phyloP scores from a whole-genome alignment of 1,140 invertebrate species.

The Philaenus spumarius region DNA sequence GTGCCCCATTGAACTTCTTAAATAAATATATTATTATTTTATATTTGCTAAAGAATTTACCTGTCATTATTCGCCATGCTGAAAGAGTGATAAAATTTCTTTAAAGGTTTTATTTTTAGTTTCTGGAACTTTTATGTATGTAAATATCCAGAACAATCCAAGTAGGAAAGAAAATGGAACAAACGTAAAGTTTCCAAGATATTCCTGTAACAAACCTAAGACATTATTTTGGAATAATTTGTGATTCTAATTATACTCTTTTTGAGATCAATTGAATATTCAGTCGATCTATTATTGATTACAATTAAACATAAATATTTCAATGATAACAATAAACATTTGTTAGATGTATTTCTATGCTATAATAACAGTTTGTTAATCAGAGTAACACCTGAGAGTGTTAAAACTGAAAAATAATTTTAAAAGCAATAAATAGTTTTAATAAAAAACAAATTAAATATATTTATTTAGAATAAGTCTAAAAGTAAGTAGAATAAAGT shows the following conservation, averaged over 20 bases:
- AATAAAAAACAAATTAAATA: no score
- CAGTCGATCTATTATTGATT: no score
- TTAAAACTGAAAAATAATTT: not conserved
- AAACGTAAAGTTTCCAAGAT: slow-evolving; percentile 92
- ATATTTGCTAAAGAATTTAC: slow-evolving; percentile 49
- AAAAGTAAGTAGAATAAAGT: no score
- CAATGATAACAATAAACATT: no score
- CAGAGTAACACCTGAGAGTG: not conserved
- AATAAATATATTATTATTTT: no score
- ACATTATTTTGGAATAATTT: not conserved
- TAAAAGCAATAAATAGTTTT: not conserved
- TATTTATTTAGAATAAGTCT: no score
- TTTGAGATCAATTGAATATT: not conserved
- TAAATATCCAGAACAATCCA: slow-evolving; percentile 95
- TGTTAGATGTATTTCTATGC: no score
- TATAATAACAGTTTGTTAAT: not conserved
- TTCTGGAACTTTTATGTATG: slow-evolving; percentile 96
- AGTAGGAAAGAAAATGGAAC: slow-evolving; percentile 94
- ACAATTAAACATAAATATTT: no score
- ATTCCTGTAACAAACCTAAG: slow-evolving; percentile 57
- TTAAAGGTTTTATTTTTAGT: slow-evolving; percentile 98
- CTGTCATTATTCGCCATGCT: slow-evolving; percentile 68
- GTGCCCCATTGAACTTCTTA: no score
- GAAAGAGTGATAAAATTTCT: slow-evolving; percentile 89
- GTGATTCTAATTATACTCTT: not conserved